These are phyloP conservation scores for Eulimnadia texana DNA, from an alignment of 1,140 invertebrate species.

Conservation along the genomic window DNA sequence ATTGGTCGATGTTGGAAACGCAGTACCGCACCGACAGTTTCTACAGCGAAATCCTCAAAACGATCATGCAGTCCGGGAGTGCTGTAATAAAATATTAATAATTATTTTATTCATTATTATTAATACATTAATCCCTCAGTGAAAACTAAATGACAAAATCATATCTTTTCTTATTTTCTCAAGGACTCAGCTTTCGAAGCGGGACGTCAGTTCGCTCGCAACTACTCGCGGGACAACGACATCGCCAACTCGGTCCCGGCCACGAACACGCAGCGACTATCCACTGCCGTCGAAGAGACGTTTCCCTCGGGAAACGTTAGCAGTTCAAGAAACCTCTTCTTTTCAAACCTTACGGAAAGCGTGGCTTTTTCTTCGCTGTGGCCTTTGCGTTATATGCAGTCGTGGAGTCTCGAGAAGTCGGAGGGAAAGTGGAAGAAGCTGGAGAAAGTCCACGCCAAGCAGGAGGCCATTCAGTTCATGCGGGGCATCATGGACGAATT, in stretches of 20 bases:
- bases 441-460: constrained; percentile 6
- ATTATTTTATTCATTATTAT: constrained; percentile 31
- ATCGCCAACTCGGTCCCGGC: neutral
- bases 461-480: constrained; percentile 85
- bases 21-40: constrained; percentile 74
- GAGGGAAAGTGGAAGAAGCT: neutral
- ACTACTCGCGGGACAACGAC: constrained; percentile 46
- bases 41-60: constrained; percentile 66
- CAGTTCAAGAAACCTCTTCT: neutral
- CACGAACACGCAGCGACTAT: neutral
- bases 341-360: neutral
- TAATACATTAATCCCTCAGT: too few species aligned
- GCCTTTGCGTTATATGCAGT: neutral
- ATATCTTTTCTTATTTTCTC: too few species aligned
- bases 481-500: constrained; percentile 96
- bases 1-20: constrained; percentile 77
- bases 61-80: constrained; percentile 43
- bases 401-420: neutral
- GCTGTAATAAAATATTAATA: constrained; percentile 33
- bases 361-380: neutral
- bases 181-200: constrained; percentile 55
- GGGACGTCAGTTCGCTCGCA: constrained; percentile 63
- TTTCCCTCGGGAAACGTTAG: neutral
- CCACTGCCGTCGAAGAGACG: neutral
- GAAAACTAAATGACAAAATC: too few species aligned